A percentile compares a stretch with the other conserved stretches of the same genome.
These are phyloP conservation scores for Alca torda DNA, from an alignment of 2,797 vertebrate genomes.

Conservation along the genomic window DNA sequence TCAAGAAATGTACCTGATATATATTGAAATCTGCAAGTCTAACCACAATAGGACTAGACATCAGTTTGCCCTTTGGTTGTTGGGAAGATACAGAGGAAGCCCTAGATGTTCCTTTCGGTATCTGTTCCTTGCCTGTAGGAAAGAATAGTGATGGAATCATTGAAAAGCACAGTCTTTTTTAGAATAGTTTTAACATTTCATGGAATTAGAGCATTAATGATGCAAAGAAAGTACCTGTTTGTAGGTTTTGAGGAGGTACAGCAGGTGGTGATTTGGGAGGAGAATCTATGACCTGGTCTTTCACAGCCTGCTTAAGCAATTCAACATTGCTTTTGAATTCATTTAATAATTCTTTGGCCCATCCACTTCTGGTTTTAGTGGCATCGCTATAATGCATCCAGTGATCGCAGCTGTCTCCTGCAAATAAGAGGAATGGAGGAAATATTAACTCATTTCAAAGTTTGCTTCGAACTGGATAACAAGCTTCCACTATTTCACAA, in stretches of 20 bases:
- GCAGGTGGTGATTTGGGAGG: conserved; percentile 76
- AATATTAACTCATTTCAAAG: conserved; percentile 1
- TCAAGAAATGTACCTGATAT: conserved; percentile 87
- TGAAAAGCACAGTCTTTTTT: background rate
- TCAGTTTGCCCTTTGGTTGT: conserved; percentile 87
- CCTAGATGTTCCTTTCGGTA: conserved; percentile 76
- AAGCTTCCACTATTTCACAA: background rate
- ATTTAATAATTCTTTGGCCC: conserved; percentile 88
- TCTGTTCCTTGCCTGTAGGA: conserved; percentile 76
- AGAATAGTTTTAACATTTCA: background rate
- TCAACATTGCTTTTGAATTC: conserved; percentile 95
- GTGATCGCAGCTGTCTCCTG: conserved; percentile 90
- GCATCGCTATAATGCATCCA: conserved; percentile 98
- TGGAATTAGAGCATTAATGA: background rate
- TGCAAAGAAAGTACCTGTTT: conserved; percentile 71
- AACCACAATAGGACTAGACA: conserved; percentile 95
- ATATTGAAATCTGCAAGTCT: conserved; percentile 97
- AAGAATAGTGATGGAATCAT: conserved; percentile 54
- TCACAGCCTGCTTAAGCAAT: conserved; percentile 88
- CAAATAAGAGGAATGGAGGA: background rate
- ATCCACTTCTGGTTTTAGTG: conserved; percentile 90
- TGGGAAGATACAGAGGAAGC: conserved; percentile 78
- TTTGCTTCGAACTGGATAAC: background rate
- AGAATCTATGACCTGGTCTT: conserved; percentile 79
- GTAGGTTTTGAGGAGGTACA: conserved; percentile 85